Evolutionary conservation across 2,888 invertebrate species (phyloP).

Genomic region (Empis stercorea): DNA sequence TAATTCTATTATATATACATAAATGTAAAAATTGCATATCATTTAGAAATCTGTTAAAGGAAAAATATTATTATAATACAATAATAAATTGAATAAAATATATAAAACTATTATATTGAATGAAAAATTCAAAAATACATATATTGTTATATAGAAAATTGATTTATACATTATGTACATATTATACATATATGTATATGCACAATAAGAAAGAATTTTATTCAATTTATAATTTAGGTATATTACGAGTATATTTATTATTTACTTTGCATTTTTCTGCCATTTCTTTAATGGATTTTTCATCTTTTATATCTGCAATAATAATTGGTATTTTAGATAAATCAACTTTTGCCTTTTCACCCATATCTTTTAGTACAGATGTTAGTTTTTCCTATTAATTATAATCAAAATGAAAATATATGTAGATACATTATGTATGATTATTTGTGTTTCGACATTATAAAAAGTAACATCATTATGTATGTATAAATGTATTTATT

Average conservation of each 20-base stretch:
- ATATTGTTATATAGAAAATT: too few relatives aligned
- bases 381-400: conserved; percentile 36
- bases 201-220: neutral
- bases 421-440: neutral
- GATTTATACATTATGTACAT: neutral
- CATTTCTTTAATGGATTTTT: conserved; percentile 66
- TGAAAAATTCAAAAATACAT: conserved; percentile 3
- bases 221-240: too few relatives aligned
- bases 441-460: too few relatives aligned
- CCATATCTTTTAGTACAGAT: conserved; percentile 36
- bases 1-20: neutral
- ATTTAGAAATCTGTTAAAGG: too few relatives aligned
- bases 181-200: too few relatives aligned
- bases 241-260: too few relatives aligned
- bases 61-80: neutral
- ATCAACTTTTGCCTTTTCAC: conserved; percentile 38
- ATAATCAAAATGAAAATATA: neutral
- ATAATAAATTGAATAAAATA: neutral
- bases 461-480: too few relatives aligned
- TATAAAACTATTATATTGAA: neutral
- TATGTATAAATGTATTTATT: neutral
- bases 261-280: conserved; percentile 56
- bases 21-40: neutral
- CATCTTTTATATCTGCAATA: conserved; percentile 64
- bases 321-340: conserved; percentile 52